Evolutionary conservation across 1,140 invertebrate genomes (phyloP).

Genomic region (Dendroctonus valens): DNA sequence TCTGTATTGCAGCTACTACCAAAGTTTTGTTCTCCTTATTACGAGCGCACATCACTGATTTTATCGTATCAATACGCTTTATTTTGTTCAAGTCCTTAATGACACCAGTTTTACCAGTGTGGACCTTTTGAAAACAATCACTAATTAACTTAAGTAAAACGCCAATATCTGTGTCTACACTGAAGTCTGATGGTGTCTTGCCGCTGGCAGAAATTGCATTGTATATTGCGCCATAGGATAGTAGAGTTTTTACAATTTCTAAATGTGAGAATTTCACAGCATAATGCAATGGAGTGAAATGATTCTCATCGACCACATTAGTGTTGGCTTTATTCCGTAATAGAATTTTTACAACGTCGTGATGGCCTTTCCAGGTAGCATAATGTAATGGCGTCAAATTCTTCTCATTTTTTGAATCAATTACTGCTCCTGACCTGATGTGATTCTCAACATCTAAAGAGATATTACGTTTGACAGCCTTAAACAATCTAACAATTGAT

Average conservation of each 20-base stretch:
- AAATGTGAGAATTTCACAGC: constrained; percentile 50
- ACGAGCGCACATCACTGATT: constrained; percentile 2
- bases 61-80: constrained; percentile 4
- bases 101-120: not conserved
- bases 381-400: constrained; percentile 33
- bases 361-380: constrained; percentile 27
- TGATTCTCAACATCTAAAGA: not conserved
- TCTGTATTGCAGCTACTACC: constrained; percentile 4
- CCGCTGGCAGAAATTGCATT: constrained; percentile 2
- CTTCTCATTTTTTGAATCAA: not conserved
- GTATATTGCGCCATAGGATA: constrained; percentile 6
- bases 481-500: not conserved
- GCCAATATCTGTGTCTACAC: not conserved
- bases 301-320: constrained; percentile 18
- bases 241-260: constrained; percentile 20
- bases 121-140: not conserved
- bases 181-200: not conserved
- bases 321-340: constrained; percentile 5
- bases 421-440: not conserved
- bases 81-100: constrained; percentile 7
- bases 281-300: constrained; percentile 50
- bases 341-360: constrained; percentile 24
- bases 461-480: not conserved
- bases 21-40: constrained; percentile 5
- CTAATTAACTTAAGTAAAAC: not conserved